Conservation (phyloP, 2,888 invertebrate species). For the Melolontha melolontha region DNA sequence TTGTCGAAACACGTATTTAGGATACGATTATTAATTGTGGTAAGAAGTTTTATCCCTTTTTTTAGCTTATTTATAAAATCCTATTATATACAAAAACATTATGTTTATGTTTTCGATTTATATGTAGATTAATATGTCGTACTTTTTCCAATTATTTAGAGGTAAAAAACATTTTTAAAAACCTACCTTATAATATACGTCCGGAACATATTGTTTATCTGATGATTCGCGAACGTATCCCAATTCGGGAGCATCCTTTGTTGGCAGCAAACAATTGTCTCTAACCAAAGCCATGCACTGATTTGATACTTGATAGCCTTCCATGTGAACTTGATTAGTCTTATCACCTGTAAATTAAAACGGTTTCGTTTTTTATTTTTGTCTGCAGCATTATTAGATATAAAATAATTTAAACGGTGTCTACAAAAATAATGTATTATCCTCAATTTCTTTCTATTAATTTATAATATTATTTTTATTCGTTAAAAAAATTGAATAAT, state of each 20-base stretch:
- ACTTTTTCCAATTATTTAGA: background rate
- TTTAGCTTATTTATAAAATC: too few relatives aligned
- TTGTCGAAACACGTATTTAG: too few relatives aligned
- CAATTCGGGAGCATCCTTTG: slow-evolving; percentile 96
- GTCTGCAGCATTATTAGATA: background rate
- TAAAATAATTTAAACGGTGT: too few relatives aligned
- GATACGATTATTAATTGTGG: too few relatives aligned
- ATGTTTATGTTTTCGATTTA: too few relatives aligned
- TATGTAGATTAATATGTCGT: too few relatives aligned
- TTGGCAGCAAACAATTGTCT: slow-evolving; percentile 94
- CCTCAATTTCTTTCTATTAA: too few relatives aligned
- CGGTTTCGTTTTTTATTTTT: background rate
- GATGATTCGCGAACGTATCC: slow-evolving; percentile 95
- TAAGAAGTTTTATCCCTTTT: too few relatives aligned
- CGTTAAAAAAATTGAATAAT: too few relatives aligned
- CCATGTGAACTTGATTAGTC: slow-evolving; percentile 94
- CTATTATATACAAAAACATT: too few relatives aligned
- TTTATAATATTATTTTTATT: too few relatives aligned
- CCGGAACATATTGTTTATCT: slow-evolving; percentile 96
- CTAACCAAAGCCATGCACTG: slow-evolving; percentile 97
- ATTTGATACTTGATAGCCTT: slow-evolving; percentile 98
- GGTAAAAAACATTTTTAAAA: background rate
- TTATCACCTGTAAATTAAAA: slow-evolving; percentile 78
- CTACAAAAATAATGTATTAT: too few relatives aligned
- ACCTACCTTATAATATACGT: slow-evolving; percentile 96